Percentiles rank a stretch among this genome's conserved stretches.
Evolutionary conservation across 2,113 vertebrate species (phyloP).

Genomic region (Carassius carassius): DNA sequence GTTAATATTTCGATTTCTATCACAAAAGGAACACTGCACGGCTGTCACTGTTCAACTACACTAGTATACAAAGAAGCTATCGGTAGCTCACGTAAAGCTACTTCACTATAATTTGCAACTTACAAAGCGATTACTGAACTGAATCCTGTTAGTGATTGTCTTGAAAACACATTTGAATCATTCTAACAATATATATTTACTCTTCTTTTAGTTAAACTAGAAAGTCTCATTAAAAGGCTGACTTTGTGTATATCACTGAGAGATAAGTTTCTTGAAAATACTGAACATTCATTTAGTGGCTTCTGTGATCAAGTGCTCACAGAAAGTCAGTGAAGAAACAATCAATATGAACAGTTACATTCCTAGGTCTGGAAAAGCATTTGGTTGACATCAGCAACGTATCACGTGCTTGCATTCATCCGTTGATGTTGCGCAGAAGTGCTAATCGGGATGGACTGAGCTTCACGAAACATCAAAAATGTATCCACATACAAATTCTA

Average conservation of each 20-base stretch:
- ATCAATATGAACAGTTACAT: conserved; percentile 47
- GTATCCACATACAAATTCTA: conserved; percentile 31
- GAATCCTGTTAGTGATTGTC: conserved; percentile 47
- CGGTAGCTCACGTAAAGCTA: not conserved
- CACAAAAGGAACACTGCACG: not conserved
- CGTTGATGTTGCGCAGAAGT: not conserved
- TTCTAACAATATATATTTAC: conserved; percentile 31
- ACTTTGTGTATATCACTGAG: conserved; percentile 28
- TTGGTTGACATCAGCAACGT: conserved; percentile 50
- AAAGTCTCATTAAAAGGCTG: conserved; percentile 40
- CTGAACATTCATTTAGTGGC: conserved; percentile 53
- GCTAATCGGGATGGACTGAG: not conserved
- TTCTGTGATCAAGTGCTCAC: conserved; percentile 19
- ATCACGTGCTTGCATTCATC: conserved; percentile 1
- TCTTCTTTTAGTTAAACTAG: conserved; percentile 42
- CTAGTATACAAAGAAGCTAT: not conserved
- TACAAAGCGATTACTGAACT: conserved; percentile 19
- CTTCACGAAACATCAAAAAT: conserved; percentile 12
- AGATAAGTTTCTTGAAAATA: conserved; percentile 38
- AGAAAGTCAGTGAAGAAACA: conserved; percentile 27
- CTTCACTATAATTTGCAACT: conserved; percentile 3
- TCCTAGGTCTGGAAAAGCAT: conserved; percentile 56
- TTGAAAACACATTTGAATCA: conserved; percentile 23
- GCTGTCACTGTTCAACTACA: not conserved
- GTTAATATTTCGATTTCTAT: not conserved